Base-by-base conservation (phyloP, 2,113 vertebrate species). In the Noctilio leporinus region DNA sequence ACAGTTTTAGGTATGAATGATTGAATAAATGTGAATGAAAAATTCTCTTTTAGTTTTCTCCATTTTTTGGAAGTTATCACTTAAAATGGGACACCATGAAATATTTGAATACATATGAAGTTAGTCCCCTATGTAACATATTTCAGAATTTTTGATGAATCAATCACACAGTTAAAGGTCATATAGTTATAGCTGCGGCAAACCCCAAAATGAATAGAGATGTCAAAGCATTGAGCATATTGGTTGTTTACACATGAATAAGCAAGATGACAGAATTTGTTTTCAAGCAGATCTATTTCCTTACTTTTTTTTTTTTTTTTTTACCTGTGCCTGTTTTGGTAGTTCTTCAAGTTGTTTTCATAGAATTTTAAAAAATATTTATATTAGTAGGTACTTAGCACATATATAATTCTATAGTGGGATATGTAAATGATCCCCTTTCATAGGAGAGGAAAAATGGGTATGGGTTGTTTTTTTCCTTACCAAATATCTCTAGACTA, bases 231-330 rank as follows among this genome's bases (percentile, higher is more conserved):
- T 84, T 45, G 76, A 95, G 47, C 95, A 96, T 97, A 95, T 95
- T 93, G 96, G 43, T 57, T 9, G 5, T 97, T 97, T 92, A 92
- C 94, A 95, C 94, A 82, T 95, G 96, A 95, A 78, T 96, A 93
- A 97, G 70, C 94, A 96, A 95, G 95, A 92, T 85, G 88, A 94
- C 84, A 92, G 72, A 93, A 83, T 67, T 86, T 87, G 40, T 90
- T 96, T 93, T 93, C 90, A 92, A 84, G 76, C 53, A 93, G 84
- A 85, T 65, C 67, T 86, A 0, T 49, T 62, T n/a, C n/a, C n/a
- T n/a, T n/a, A n/a, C n/a, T n/a, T n/a, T n/a, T n/a, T n/a, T n/a
- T n/a, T n/a, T n/a, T n/a, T n/a, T 92, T 88, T 75, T 88, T 92
- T 64, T 93, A 53, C 70, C 28, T 96, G 94, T 95, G 59, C 26